Conservation (phyloP, 2,113 vertebrate species). For the Brachirus orientalis region DNA sequence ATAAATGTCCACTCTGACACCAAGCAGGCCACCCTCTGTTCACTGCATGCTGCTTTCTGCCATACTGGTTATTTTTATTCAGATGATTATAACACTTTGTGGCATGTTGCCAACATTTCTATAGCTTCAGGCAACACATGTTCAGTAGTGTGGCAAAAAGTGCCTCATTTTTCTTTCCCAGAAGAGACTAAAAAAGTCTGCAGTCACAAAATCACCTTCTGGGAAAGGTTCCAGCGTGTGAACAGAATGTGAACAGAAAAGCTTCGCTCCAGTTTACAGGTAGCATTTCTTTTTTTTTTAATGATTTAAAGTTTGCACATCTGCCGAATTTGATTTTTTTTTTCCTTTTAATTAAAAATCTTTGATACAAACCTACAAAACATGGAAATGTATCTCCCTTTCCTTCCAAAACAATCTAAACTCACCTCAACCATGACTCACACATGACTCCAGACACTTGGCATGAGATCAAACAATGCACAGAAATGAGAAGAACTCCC, state of each 20-base stretch:
- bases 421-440: conserved; percentile 31
- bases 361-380: conserved; percentile 36
- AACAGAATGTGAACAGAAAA: conserved; percentile 29
- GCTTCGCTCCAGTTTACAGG: conserved; percentile 38
- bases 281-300: conserved; percentile 26
- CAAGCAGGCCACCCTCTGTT: conserved; percentile 5
- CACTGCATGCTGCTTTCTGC: conserved; percentile 9
- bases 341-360: conserved; percentile 9
- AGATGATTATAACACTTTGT: conserved; percentile 17
- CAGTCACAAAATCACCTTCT: conserved; percentile 53
- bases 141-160: conserved; percentile 38
- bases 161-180: conserved; percentile 31
- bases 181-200: conserved; percentile 15
- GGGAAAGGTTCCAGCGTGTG: conserved; percentile 32
- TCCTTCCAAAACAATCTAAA: conserved; percentile 29
- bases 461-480: conserved; percentile 53
- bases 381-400: conserved; percentile 16
- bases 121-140: conserved; percentile 18
- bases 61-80: conserved; percentile 17
- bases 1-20: not conserved
- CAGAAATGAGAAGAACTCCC: conserved; percentile 41
- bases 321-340: conserved; percentile 23
- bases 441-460: conserved; percentile 51
- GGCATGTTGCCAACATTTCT: conserved; percentile 30
- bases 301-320: conserved; percentile 20